Conservation (phyloP, 2,797 vertebrate genomes). For the Leucoraja ocellata region DNA sequence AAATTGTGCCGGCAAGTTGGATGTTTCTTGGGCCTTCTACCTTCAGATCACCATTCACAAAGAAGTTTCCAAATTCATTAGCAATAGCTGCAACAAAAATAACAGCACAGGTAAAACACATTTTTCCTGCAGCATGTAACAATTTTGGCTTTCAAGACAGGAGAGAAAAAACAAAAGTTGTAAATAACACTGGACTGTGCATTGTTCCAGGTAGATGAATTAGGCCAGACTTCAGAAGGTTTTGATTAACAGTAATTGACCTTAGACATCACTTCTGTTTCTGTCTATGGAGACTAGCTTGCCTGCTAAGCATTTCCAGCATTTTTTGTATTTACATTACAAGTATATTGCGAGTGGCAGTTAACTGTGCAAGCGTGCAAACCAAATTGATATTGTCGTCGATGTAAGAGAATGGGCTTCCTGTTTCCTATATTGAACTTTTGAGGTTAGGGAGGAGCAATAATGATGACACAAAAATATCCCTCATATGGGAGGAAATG, state of each 20-base stretch:
- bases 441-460: background rate
- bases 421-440: background rate
- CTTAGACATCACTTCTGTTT: no score
- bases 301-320: no score
- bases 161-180: background rate
- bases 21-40: slow-evolving; percentile 94
- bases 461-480: background rate
- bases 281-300: no score
- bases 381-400: background rate
- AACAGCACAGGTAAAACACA: slow-evolving; percentile 12
- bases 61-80: slow-evolving; percentile 86
- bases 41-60: slow-evolving; percentile 91
- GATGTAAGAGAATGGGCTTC: background rate
- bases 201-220: background rate
- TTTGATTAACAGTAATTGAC: no score
- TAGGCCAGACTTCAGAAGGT: background rate
- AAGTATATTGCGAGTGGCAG: background rate
- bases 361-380: background rate
- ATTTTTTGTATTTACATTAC: no score
- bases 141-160: background rate
- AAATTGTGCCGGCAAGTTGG: slow-evolving; percentile 84
- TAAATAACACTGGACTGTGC: background rate
- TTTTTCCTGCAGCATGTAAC: background rate
- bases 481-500: background rate
- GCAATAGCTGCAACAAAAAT: slow-evolving; percentile 69